A percentile compares a stretch with the other conserved stretches of the same genome.
Conservation (phyloP, 2,113 vertebrate species). For the Dryoscopus gambensis region DNA sequence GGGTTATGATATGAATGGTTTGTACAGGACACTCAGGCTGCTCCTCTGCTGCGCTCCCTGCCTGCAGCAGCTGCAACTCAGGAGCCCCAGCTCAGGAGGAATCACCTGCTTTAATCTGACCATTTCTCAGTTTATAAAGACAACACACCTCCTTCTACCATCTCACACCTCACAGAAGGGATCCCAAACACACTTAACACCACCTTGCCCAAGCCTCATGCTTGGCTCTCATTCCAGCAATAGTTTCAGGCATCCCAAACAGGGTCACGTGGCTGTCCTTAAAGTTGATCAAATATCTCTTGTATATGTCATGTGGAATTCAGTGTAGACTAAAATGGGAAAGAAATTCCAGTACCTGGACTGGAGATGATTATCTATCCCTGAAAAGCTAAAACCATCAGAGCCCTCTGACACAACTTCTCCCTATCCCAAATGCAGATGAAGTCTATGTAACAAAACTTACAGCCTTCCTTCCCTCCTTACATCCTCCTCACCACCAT, state of each 20-base stretch:
- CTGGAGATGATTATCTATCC: background rate
- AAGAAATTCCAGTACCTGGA: background rate
- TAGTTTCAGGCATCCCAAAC: background rate
- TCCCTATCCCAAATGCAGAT: background rate
- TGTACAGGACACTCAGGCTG: background rate
- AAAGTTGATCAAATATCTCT: background rate
- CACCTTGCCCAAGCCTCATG: background rate
- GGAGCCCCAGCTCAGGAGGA: background rate
- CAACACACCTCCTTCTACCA: background rate
- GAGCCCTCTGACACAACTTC: background rate
- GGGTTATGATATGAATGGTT: background rate
- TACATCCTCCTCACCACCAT: background rate
- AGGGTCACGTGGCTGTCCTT: background rate
- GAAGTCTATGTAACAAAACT: background rate
- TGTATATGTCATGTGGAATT: background rate
- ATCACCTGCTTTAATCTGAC: background rate
- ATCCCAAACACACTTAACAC: background rate
- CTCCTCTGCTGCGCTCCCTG: background rate
- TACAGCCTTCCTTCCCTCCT: background rate
- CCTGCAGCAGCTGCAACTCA: background rate
- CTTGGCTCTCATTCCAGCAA: background rate
- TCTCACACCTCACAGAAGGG: background rate
- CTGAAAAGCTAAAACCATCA: background rate
- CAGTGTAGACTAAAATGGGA: background rate
- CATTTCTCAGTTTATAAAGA: background rate